Evolutionary conservation across 2,797 vertebrate species (phyloP).

Genomic region (Muscicapa striata): DNA sequence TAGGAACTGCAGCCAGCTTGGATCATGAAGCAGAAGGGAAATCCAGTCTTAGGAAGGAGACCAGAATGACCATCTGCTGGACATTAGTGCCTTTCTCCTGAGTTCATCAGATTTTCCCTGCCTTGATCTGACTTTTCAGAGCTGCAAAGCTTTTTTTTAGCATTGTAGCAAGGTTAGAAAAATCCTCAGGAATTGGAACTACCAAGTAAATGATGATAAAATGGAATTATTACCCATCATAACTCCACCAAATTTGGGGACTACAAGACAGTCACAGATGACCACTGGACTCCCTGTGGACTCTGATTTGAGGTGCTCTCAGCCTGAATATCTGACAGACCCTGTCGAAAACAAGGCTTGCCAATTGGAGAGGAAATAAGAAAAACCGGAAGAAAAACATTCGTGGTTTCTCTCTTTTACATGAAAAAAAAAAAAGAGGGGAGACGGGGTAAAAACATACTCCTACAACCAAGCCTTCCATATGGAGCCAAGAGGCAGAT

Average conservation of each 20-base stretch:
- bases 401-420: conserved; percentile 52
- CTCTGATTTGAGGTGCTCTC: not conserved
- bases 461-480: not conserved
- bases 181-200: not conserved
- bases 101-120: not conserved
- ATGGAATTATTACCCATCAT: not conserved
- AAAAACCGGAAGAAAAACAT: conserved; percentile 67
- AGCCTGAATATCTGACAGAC: not conserved
- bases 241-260: not conserved
- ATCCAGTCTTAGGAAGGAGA: not conserved
- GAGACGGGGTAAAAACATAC: not conserved
- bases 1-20: not conserved
- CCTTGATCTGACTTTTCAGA: not conserved
- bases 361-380: conserved; percentile 43
- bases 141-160: not conserved
- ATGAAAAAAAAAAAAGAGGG: not conserved
- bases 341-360: not conserved
- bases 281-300: not conserved
- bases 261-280: not conserved
- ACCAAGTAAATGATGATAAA: not conserved
- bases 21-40: not conserved
- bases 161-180: not conserved
- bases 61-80: not conserved
- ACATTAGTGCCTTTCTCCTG: not conserved
- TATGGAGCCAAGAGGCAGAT: not conserved